phyloP scores from a whole-genome alignment of 2,797 vertebrate species.

The Periophthalmus magnuspinnatus region DNA sequence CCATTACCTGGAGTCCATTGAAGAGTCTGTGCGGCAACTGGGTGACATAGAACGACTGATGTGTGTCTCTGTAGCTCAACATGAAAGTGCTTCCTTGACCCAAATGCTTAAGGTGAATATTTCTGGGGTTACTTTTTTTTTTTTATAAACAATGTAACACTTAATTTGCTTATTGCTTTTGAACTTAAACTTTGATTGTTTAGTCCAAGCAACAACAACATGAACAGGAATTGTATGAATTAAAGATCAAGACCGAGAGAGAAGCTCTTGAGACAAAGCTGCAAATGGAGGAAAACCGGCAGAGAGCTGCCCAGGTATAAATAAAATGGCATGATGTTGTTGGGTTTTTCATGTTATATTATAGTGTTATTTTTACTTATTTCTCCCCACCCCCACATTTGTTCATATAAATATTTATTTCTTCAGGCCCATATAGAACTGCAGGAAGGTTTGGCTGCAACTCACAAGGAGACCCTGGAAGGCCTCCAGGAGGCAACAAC shows the following conservation, averaged over 20 bases:
- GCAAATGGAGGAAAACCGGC: constrained; percentile 87
- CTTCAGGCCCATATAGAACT: constrained; percentile 84
- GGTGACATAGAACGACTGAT: constrained; percentile 86
- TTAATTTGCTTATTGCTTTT: neutral
- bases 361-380: constrained; percentile 1
- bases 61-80: constrained; percentile 90
- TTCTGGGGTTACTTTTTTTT: neutral
- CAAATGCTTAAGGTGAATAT: constrained; percentile 91
- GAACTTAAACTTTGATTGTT: constrained; percentile 8
- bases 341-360: neutral
- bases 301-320: constrained; percentile 87
- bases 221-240: constrained; percentile 86
- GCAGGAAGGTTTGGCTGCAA: constrained; percentile 80
- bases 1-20: constrained; percentile 88
- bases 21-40: constrained; percentile 92
- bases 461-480: constrained; percentile 80
- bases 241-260: constrained; percentile 90
- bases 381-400: constrained; percentile 4
- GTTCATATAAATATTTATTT: constrained; percentile 25
- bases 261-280: constrained; percentile 88
- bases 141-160: neutral
- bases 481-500: constrained; percentile 79
- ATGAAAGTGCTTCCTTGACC: constrained; percentile 89
- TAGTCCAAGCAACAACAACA: constrained; percentile 92
- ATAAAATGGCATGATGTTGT: neutral